Base-by-base conservation (phyloP, 1,140 invertebrate species). In the Apocrypta bakeri region DNA sequence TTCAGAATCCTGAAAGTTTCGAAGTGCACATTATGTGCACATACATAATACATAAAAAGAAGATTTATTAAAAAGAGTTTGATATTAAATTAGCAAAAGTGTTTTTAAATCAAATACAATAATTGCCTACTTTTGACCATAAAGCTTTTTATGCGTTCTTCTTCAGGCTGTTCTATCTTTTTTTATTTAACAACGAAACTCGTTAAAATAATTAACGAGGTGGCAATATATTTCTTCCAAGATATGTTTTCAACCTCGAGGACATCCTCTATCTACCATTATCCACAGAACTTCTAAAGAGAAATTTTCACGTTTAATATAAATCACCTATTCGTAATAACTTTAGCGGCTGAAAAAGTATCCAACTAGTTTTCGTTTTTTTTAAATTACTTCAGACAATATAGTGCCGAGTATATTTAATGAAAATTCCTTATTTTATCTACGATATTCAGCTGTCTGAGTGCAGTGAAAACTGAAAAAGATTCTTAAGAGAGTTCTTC, bases 1-100 rank as follows among this genome's bases (percentile, higher is more conserved):
- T 63, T 1, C 9, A 42, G 56, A 29, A 63, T 48, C 27, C 31
- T 56, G n/a, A 61, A 74, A 76, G 48, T 76, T 63, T 76, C 2
- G 12, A 9, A 63, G 27, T 33, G 56, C 1, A 29, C 7, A n/a
- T n/a, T n/a, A n/a, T n/a, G n/a, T n/a, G n/a, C n/a, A n/a, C n/a
- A n/a, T n/a, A n/a, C n/a, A n/a, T 42, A 29, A 63, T 11, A 31
- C 27, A 29, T 33, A 63, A 37, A 33, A 76, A 14, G 14, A 56
- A 74, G 63, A 48, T 76, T n/a, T 76, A 63, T 63, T 31, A 63
- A 0, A 31, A 25, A 33, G 29, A n/a, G 48, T 61, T 63, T 7
- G 27, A 61, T 63, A 63, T 1, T 76, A 56, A 56, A 74, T 56
- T 74, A 29, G 11, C 7, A 21, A 31, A 29, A 61, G 48, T 17